phyloP scores from a whole-genome alignment of 2,113 vertebrate species.

The Meriones unguiculatus region DNA sequence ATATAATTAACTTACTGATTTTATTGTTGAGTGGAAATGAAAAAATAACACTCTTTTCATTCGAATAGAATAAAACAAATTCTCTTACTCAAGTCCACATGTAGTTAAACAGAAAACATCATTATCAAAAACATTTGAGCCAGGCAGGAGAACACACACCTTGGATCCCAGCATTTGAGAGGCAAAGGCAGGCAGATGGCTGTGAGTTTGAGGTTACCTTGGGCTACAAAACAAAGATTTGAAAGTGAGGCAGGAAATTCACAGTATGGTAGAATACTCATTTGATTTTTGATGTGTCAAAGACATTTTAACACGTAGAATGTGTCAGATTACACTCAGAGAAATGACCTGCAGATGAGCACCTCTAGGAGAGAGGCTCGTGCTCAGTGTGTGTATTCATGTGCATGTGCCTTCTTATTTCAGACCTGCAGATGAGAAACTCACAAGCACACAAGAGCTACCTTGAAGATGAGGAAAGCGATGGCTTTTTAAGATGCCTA shows the following conservation, averaged over 20 bases:
- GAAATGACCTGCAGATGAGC: background rate
- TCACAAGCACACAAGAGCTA: conserved; percentile 74
- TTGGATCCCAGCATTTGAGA: background rate
- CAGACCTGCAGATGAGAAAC: conserved; percentile 78
- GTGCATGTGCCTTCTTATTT: conserved; percentile 68
- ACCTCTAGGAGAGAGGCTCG: conserved; percentile 6
- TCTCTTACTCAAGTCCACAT: background rate
- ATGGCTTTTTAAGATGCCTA: conserved; percentile 95
- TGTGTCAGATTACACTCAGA: background rate
- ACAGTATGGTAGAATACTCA: conserved; percentile 17
- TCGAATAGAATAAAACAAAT: conserved; percentile 28
- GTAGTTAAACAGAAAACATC: conserved; percentile 52
- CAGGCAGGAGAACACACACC: background rate
- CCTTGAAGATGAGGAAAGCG: conserved; percentile 87
- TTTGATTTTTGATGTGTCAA: conserved; percentile 49
- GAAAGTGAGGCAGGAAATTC: conserved; percentile 40
- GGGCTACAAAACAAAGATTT: conserved; percentile 21
- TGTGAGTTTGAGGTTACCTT: background rate
- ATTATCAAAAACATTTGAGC: conserved; percentile 1
- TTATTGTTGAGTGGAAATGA: background rate
- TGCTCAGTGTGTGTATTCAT: conserved; percentile 25
- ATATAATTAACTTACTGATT: conserved; percentile 45
- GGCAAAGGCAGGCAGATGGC: background rate
- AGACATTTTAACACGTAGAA: conserved; percentile 9
- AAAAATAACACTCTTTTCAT: background rate